Conservation (phyloP, 2,888 invertebrate genomes). For the Schizaphis graminum region DNA sequence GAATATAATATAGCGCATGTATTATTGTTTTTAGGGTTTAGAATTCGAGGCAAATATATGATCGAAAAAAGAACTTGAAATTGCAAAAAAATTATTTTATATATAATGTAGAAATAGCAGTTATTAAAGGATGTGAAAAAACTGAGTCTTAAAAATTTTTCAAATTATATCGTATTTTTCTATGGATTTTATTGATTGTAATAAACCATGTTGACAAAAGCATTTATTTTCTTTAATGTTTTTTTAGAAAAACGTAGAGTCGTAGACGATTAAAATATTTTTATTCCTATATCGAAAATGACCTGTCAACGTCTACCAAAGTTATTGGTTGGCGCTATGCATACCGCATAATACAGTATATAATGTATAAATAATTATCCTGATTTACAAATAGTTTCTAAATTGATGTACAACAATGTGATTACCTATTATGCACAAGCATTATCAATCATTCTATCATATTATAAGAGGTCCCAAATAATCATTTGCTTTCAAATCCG, state of each 20-base stretch:
- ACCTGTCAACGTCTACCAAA: neutral
- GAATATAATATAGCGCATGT: neutral
- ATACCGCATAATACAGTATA: neutral
- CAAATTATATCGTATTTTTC: neutral
- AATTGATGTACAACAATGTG: too few relatives aligned
- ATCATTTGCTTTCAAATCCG: neutral
- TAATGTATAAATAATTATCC: neutral
- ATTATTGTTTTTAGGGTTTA: neutral
- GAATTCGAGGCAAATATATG: neutral
- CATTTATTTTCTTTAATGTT: neutral
- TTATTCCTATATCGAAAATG: neutral
- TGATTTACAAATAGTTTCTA: too few relatives aligned
- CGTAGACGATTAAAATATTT: neutral
- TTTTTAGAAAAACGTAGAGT: neutral
- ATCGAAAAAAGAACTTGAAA: neutral
- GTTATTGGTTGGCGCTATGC: neutral
- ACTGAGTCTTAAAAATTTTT: neutral
- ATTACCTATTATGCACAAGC: too few relatives aligned
- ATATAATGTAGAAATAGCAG: neutral
- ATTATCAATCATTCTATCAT: neutral
- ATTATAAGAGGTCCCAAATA: neutral
- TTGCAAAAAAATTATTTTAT: neutral
- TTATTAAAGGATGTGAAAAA: neutral
- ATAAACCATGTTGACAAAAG: neutral
- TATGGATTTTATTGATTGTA: neutral